phyloP scores from a whole-genome alignment of 2,797 vertebrate species.

The Pyrocephalus nanus region DNA sequence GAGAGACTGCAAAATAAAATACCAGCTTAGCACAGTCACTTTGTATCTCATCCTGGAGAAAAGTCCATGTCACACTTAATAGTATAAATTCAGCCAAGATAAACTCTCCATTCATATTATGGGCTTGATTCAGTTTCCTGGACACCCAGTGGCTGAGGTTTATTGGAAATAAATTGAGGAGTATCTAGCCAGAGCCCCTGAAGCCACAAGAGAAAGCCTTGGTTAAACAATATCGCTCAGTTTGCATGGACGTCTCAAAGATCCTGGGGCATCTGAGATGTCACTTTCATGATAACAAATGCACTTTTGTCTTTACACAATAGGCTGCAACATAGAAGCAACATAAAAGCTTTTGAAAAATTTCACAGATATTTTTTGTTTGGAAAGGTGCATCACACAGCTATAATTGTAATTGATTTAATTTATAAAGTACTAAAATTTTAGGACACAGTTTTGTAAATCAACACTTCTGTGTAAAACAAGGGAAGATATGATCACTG shows the following conservation, averaged over 20 bases:
- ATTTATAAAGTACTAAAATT: not conserved
- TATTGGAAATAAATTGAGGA: not conserved
- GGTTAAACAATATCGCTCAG: not conserved
- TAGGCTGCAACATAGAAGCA: not conserved
- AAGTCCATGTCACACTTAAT: not conserved
- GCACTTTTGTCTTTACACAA: not conserved
- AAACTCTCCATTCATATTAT: not conserved
- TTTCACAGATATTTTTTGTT: not conserved
- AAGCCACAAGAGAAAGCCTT: not conserved
- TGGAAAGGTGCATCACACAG: not conserved
- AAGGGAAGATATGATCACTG: not conserved
- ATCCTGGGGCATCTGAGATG: not conserved
- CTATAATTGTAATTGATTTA: not conserved
- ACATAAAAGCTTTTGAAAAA: not conserved
- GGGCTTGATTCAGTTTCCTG: not conserved
- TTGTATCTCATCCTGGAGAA: not conserved
- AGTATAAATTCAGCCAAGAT: not conserved
- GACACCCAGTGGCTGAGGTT: not conserved
- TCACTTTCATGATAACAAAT: not conserved
- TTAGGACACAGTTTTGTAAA: not conserved
- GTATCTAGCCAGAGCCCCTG: fast-evolving
- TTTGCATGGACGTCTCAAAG: not conserved
- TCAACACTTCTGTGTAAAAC: not conserved
- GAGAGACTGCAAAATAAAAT: not conserved
- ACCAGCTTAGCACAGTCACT: not conserved